Conservation (phyloP, 1,140 invertebrate genomes). For the Thrips palmi region DNA sequence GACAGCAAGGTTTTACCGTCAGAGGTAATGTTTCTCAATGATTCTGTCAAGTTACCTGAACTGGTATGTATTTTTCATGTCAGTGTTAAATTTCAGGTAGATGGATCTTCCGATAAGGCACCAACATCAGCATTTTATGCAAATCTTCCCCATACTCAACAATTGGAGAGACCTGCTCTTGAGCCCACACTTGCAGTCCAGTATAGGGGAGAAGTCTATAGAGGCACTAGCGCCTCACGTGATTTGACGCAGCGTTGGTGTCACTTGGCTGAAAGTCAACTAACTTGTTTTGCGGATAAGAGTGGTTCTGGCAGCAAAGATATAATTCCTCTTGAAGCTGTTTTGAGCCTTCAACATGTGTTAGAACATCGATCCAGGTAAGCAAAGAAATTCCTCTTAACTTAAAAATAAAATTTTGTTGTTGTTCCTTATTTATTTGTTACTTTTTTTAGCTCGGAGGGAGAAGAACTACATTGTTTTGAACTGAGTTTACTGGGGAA, state of each 20-base stretch:
- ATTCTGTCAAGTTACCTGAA: too few species aligned
- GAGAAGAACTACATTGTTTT: slow-evolving; percentile 36
- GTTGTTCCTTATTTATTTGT: slow-evolving; percentile 10
- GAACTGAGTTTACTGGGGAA: slow-evolving; percentile 29
- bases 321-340: slow-evolving; percentile 30
- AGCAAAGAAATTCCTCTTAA: slow-evolving; percentile 19
- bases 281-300: slow-evolving; percentile 31
- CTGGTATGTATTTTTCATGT: too few species aligned
- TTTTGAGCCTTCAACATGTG: slow-evolving; percentile 39
- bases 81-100: slow-evolving; percentile 15
- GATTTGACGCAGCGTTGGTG: slow-evolving; percentile 31
- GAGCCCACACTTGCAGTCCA: slow-evolving; percentile 17
- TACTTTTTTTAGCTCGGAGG: slow-evolving; percentile 25
- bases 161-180: slow-evolving; percentile 19
- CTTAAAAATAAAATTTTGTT: slow-evolving; percentile 9
- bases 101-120: slow-evolving; percentile 18
- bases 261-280: slow-evolving; percentile 29
- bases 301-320: slow-evolving; percentile 33
- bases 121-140: slow-evolving; percentile 18
- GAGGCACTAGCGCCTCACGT: too few species aligned
- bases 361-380: slow-evolving; percentile 37
- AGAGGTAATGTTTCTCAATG: too few species aligned
- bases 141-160: slow-evolving; percentile 7
- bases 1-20: too few species aligned
- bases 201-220: slow-evolving; percentile 29